Conservation (phyloP, 1,140 invertebrate genomes). For the Ceratina australensis region DNA sequence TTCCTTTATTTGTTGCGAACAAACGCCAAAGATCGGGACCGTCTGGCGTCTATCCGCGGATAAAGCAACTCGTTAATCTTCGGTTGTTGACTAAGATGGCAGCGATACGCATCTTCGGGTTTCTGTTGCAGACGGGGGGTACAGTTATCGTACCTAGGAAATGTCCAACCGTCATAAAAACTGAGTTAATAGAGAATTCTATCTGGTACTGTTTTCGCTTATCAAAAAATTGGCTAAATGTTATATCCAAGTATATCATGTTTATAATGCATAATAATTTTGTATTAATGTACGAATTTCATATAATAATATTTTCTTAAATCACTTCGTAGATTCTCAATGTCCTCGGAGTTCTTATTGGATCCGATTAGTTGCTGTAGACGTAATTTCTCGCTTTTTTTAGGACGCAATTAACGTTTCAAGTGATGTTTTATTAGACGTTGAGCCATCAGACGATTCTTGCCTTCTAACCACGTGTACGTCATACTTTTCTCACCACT, state of each 20-base stretch:
- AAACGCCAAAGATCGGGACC: slow-evolving; percentile 1
- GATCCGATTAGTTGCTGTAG: not conserved
- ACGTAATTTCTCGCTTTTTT: not conserved
- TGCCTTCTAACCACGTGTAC: not conserved
- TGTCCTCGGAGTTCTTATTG: no score
- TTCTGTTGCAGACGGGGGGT: slow-evolving; percentile 74
- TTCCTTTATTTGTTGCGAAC: slow-evolving; percentile 5
- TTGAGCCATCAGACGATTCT: not conserved
- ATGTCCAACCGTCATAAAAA: not conserved
- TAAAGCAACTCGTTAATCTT: slow-evolving; percentile 79
- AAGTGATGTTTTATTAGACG: no score
- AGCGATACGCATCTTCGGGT: slow-evolving; percentile 75
- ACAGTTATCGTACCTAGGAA: slow-evolving; percentile 42
- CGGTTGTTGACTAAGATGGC: slow-evolving; percentile 72
- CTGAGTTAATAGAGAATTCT: no score
- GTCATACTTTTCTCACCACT: not conserved
- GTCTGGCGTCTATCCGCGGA: slow-evolving; percentile 56
- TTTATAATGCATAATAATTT: no score
- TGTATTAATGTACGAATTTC: no score
- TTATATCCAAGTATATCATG: no score
- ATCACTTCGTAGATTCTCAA: no score
- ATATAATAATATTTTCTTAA: no score
- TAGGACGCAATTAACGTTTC: not conserved
- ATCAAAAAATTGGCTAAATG: not conserved
- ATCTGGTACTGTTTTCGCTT: not conserved